phyloP scores from a whole-genome alignment of 2,797 vertebrate genomes.

The Mycteria americana region DNA sequence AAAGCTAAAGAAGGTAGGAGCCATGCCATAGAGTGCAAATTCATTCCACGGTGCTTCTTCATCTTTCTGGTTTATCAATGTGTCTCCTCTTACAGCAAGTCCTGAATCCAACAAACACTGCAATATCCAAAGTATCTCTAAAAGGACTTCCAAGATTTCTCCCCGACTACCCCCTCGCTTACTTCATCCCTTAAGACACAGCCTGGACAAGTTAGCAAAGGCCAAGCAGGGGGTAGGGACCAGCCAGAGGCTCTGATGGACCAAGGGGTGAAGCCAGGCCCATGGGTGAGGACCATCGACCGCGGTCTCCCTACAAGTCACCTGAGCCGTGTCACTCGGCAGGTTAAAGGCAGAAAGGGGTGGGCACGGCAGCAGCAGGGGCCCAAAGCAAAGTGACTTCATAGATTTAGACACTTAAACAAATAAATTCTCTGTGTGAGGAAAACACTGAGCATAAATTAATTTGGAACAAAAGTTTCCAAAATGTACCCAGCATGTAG shows the following conservation, averaged over 20 bases:
- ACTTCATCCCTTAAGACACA: not conserved
- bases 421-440: not conserved
- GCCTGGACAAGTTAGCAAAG: not conserved
- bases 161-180: not conserved
- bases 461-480: not conserved
- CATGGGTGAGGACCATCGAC: not conserved
- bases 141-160: not conserved
- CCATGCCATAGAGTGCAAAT: not conserved
- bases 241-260: not conserved
- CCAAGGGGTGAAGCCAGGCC: not conserved
- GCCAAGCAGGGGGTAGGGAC: not conserved
- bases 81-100: not conserved
- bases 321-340: not conserved
- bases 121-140: not conserved
- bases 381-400: not conserved
- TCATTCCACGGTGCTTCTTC: not conserved
- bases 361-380: not conserved
- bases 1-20: not conserved
- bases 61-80: accelerated
- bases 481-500: not conserved
- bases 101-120: not conserved
- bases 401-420: not conserved
- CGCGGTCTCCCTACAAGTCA: accelerated
- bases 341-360: not conserved
- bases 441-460: not conserved